These are phyloP conservation scores for Bos indicus DNA, from an alignment of 2,113 vertebrate genomes.

Conservation along the genomic window DNA sequence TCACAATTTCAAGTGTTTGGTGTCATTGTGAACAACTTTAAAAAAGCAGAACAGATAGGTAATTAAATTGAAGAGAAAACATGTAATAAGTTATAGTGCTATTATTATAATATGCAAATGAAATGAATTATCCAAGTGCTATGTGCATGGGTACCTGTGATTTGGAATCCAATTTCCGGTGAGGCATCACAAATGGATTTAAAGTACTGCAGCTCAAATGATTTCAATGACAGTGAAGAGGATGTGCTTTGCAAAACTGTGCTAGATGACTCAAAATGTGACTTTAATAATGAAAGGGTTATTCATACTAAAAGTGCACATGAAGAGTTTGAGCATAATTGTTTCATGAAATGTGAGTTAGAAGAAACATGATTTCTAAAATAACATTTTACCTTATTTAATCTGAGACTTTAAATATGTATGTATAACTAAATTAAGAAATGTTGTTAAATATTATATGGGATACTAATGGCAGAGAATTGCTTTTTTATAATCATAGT, in stretches of 20 bases:
- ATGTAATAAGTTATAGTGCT: not conserved
- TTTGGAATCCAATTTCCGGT: not conserved
- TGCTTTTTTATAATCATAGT: not conserved
- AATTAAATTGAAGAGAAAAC: not conserved
- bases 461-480: slow-evolving; percentile 33
- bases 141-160: not conserved
- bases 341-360: not conserved
- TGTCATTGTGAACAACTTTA: not conserved
- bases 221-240: not conserved
- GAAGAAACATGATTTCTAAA: slow-evolving; percentile 41
- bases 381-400: slow-evolving; percentile 58
- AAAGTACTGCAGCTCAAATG: not conserved
- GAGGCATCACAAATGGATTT: not conserved
- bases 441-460: slow-evolving; percentile 52
- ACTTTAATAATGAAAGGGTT: not conserved
- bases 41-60: not conserved
- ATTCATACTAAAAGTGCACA: not conserved
- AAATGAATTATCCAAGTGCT: not conserved
- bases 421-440: slow-evolving; percentile 32
- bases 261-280: not conserved
- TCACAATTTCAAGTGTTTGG: not conserved
- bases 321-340: not conserved
- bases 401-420: slow-evolving; percentile 57
- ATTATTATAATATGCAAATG: not conserved
- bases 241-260: not conserved